Conservation (phyloP, 2,797 vertebrate species). For the Brachyalestes nurse region DNA sequence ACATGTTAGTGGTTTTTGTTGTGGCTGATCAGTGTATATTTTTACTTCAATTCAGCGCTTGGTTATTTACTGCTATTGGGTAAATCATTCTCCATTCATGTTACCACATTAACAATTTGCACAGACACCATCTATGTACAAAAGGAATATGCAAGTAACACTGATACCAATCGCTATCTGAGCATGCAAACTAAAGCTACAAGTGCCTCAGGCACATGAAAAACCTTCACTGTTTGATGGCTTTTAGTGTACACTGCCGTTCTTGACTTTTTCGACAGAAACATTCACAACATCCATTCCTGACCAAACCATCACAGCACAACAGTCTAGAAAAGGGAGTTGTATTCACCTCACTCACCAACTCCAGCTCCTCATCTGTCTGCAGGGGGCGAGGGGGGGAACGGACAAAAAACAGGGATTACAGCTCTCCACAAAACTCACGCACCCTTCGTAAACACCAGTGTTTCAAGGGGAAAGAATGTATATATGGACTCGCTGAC, state of each 20-base stretch:
- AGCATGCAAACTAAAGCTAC: slow-evolving; percentile 15
- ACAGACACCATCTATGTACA: background rate
- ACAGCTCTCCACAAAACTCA: slow-evolving; percentile 53
- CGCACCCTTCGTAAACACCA: slow-evolving; percentile 34
- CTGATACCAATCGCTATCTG: background rate
- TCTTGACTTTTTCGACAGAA: background rate
- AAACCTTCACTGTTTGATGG: background rate
- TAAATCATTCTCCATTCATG: background rate
- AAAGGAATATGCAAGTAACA: background rate
- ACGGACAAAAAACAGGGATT: slow-evolving; percentile 54
- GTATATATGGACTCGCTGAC: no score
- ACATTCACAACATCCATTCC: slow-evolving; percentile 14
- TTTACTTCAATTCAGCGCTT: background rate
- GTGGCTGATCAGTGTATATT: background rate
- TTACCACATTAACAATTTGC: background rate
- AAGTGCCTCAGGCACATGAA: background rate
- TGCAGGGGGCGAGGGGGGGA: slow-evolving; percentile 68
- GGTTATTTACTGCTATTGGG: background rate
- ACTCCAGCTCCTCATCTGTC: slow-evolving; percentile 92
- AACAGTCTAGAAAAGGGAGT: slow-evolving; percentile 66
- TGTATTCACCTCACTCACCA: slow-evolving; percentile 87
- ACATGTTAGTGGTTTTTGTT: no score
- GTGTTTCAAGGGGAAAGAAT: background rate
- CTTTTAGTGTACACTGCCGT: no score
- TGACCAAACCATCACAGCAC: slow-evolving; percentile 61